Evolutionary conservation across 2,888 invertebrate genomes (phyloP).

Genomic region (Alsophila aescularia): DNA sequence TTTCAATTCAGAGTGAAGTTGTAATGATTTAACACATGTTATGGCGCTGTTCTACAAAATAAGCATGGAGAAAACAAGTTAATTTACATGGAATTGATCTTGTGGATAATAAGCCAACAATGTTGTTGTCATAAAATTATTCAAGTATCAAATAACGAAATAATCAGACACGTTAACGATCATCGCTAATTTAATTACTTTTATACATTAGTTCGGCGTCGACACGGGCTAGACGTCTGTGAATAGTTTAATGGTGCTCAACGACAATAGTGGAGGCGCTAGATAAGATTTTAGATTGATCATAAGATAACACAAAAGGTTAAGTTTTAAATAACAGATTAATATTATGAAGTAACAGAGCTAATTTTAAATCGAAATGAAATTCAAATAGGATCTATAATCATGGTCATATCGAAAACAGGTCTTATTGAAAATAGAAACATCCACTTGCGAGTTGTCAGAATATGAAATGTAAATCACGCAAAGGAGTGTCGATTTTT

Average conservation of each 20-base stretch:
- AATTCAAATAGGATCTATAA: not conserved
- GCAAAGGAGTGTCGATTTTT: constrained; percentile 15
- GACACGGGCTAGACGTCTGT: constrained; percentile 16
- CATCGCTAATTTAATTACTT: constrained; percentile 21
- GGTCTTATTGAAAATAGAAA: not conserved
- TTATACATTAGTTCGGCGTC: constrained; percentile 21
- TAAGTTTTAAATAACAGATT: not conserved
- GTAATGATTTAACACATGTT: constrained; percentile 10
- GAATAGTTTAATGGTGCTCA: constrained; percentile 9
- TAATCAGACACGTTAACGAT: constrained; percentile 28
- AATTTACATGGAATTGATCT: constrained; percentile 35
- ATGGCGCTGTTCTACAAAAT: constrained; percentile 21
- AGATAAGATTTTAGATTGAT: not conserved
- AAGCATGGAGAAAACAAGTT: constrained; percentile 29
- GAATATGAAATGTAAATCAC: constrained; percentile 6
- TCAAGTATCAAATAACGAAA: constrained; percentile 31
- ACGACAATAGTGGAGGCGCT: not conserved
- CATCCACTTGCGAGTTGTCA: not conserved
- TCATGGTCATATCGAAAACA: not conserved
- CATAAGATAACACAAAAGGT: not conserved
- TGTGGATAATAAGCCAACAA: constrained; percentile 26
- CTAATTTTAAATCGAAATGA: not conserved
- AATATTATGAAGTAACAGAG: not conserved
- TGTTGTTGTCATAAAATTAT: constrained; percentile 27
- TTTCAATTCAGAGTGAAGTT: not conserved